These are phyloP conservation scores for Aplysia californica DNA, from an alignment of 1,140 invertebrate genomes.

Conservation along the genomic window DNA sequence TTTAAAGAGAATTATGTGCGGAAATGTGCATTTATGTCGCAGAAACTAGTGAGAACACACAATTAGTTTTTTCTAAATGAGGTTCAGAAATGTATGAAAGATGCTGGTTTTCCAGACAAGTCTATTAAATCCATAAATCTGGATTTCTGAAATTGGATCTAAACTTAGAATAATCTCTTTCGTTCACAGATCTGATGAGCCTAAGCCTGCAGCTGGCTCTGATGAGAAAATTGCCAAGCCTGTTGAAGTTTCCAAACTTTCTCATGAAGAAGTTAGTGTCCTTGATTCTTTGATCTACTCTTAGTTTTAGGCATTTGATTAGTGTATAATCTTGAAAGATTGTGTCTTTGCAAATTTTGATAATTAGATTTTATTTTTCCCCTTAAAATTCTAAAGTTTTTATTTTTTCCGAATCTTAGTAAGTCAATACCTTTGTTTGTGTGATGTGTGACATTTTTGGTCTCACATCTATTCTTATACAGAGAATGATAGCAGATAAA, in stretches of 20 bases:
- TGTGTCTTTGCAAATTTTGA: no score
- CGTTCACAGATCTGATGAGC: background rate
- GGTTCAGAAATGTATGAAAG: background rate
- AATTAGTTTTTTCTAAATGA: background rate
- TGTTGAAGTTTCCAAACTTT: conserved; percentile 5
- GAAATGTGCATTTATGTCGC: no score
- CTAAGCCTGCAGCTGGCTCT: background rate
- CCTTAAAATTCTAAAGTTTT: no score
- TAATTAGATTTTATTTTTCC: no score
- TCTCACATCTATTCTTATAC: background rate
- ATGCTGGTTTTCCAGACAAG: background rate
- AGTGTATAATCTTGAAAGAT: no score
- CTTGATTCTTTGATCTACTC: background rate
- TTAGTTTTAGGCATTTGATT: background rate
- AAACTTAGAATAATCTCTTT: background rate
- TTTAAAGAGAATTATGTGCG: no score
- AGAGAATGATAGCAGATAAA: background rate
- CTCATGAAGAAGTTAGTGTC: background rate
- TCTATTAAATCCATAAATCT: background rate
- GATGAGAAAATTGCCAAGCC: conserved; percentile 2
- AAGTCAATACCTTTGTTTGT: no score
- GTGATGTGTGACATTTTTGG: no score
- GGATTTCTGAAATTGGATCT: background rate
- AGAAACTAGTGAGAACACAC: no score
- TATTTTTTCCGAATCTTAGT: no score